These are phyloP conservation scores for Abrostola tripartita DNA, from an alignment of 2,888 invertebrate genomes.

Conservation along the genomic window DNA sequence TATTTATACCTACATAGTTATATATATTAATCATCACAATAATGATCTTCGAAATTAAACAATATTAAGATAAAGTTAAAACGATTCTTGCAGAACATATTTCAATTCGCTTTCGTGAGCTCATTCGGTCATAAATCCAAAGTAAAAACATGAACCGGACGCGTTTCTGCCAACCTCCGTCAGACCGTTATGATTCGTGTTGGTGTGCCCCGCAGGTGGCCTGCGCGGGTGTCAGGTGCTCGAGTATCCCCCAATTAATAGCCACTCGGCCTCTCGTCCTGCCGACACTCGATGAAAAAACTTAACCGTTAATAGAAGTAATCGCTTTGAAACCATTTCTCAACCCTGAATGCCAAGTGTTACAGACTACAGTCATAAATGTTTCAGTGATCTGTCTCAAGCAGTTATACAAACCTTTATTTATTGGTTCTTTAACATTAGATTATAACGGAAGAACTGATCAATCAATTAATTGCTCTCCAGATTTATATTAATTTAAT, in stretches of 20 bases:
- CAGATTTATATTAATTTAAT: too few species aligned
- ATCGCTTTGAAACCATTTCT: neutral
- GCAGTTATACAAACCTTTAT: neutral
- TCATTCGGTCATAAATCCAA: neutral
- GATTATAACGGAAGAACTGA: too few species aligned
- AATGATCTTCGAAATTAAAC: too few species aligned
- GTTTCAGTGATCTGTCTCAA: neutral
- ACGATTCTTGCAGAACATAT: too few species aligned
- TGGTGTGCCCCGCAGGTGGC: slow-evolving; percentile 30
- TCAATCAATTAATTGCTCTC: too few species aligned
- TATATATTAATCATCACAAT: too few species aligned
- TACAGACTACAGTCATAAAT: too few species aligned
- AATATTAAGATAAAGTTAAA: too few species aligned
- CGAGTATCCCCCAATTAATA: neutral
- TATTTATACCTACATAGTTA: too few species aligned
- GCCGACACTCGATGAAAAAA: neutral
- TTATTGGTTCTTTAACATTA: too few species aligned
- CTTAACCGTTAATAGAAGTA: slow-evolving; percentile 4
- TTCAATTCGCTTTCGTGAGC: too few species aligned
- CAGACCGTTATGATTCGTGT: slow-evolving; percentile 5
- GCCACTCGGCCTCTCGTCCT: neutral
- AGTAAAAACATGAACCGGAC: slow-evolving; percentile 11
- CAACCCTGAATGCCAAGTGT: too few species aligned
- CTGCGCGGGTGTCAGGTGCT: neutral
- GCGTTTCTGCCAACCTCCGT: neutral